phyloP scores from a whole-genome alignment of 2,888 invertebrate species.

The Pycnomerus fuliginosus region DNA sequence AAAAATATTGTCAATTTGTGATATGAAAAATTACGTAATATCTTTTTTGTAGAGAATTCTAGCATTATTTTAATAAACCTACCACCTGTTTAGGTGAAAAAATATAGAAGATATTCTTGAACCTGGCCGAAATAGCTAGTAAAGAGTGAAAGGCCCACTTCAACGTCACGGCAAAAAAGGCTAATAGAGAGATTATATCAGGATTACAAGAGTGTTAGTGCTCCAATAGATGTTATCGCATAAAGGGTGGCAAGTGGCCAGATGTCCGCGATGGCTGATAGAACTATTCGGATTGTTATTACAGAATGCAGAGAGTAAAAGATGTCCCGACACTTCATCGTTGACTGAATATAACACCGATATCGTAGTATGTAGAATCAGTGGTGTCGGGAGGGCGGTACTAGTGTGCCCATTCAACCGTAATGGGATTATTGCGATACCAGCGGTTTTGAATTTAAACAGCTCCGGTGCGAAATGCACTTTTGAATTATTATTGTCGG shows the following conservation, averaged over 20 bases:
- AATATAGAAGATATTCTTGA: too few relatives aligned
- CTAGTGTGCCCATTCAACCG: conserved; percentile 30
- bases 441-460: conserved; percentile 19
- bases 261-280: conserved; percentile 27
- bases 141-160: too few relatives aligned
- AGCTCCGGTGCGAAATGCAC: conserved; percentile 15
- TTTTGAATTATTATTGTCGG: conserved; percentile 16
- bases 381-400: conserved; percentile 24
- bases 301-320: conserved; percentile 8
- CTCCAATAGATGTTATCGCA: conserved; percentile 21
- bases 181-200: conserved; percentile 9
- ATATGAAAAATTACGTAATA: too few relatives aligned
- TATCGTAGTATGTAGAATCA: conserved; percentile 5
- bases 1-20: too few relatives aligned
- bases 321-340: conserved; percentile 12
- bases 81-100: too few relatives aligned
- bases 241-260: conserved; percentile 28
- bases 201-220: conserved; percentile 18
- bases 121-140: too few relatives aligned
- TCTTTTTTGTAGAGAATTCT: too few relatives aligned
- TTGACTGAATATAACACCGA: neutral
- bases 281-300: too few relatives aligned
- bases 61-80: too few relatives aligned
- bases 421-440: conserved; percentile 31
- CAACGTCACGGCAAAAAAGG: too few relatives aligned